Percentiles rank a stretch among this genome's conserved stretches.
phyloP scores from a whole-genome alignment of 1,140 invertebrate species.

The Gryllus bimaculatus region DNA sequence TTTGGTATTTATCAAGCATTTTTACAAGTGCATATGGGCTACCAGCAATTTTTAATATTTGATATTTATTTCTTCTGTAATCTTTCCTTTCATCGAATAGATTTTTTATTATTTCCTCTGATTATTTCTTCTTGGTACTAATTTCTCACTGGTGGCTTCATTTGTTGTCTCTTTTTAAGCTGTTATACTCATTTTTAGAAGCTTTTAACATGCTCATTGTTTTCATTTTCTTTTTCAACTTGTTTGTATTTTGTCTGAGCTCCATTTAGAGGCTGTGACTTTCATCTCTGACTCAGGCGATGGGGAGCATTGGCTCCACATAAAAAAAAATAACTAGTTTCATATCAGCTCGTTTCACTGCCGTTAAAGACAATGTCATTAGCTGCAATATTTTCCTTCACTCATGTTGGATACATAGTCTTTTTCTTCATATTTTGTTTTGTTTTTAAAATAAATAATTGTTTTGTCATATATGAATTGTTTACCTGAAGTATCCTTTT shows the following conservation, averaged over 20 bases:
- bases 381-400: background rate
- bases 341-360: constrained; percentile 3
- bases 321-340: background rate
- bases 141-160: background rate
- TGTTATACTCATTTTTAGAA: background rate
- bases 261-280: background rate
- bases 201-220: background rate
- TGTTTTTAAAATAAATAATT: background rate
- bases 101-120: background rate
- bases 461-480: background rate
- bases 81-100: background rate
- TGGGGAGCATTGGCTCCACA: background rate
- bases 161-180: background rate
- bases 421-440: constrained; percentile 1
- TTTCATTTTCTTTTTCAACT: background rate
- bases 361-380: background rate
- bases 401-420: background rate
- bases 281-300: background rate
- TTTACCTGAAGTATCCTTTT: background rate
- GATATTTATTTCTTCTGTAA: background rate
- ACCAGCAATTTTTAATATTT: background rate
- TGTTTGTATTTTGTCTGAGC: background rate
- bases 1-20: background rate
- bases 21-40: background rate
- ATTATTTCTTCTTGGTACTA: background rate